Base-by-base conservation (phyloP, 2,888 invertebrate species). In the Apocheima hispidaria region DNA sequence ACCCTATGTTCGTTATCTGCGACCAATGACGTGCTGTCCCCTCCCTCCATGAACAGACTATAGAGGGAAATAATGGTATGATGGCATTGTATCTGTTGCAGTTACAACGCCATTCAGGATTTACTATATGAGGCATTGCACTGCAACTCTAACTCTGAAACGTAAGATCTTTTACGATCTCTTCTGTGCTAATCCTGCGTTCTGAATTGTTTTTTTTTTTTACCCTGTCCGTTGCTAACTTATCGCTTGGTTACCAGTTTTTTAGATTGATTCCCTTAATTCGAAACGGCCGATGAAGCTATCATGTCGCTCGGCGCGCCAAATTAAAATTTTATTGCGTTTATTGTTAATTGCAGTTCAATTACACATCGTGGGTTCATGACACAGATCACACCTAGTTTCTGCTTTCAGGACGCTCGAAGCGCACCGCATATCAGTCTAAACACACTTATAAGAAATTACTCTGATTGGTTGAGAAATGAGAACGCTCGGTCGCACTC, bases 121-220 rank as follows among this genome's bases (percentile, higher is more conserved):
- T 57, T 48, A 30, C 35, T 53, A 23, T 46, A 28, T 44, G 50
- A 60, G 51, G 55, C 56, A 36, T 44, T 61, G 43, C 30, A 56
- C 46, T 46, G n/a, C 54, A 50, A 35, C 16, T 20, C 30, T 61
- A 60, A 35, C 48, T 16, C 40, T 20, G 26, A 54, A 35, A 60
- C 35, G 60, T 60, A 60, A 60, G 60, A 49, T 54, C 53, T 54
- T 49, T 43, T 4, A 10, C 28, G 43, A 28, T 21, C 46, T 43
- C 23, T 51, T 50, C 14, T 23, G 21, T 49, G 35, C 20, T 30
- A 30, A 33, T 43, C 26, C 14, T 36, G 44, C 30, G 30, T 33
- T 10, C 10, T 41, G 14, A 26, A 6, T 30, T 21, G 4, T 46
- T 30, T 20, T 20, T 21, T 48, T 9, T 56, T 23, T 49, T 57